These are phyloP conservation scores for Acanthosoma haemorrhoidale DNA, from an alignment of 2,888 invertebrate species.

Conservation along the genomic window DNA sequence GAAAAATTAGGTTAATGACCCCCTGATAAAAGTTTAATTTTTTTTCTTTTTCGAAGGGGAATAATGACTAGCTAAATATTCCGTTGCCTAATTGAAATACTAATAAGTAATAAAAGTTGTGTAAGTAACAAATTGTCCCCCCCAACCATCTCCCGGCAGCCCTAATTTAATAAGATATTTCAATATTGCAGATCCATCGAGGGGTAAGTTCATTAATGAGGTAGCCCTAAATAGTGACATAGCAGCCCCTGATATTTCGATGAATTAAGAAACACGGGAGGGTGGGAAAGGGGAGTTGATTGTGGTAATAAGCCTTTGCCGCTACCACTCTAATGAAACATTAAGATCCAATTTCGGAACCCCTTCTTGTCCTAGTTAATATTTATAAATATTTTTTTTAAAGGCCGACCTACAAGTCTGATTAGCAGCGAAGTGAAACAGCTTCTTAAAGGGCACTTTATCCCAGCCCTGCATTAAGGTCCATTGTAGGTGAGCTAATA, in stretches of 20 bases:
- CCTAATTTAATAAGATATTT: too few species aligned
- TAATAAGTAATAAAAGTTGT: not conserved
- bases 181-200: too few species aligned
- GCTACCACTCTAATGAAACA: constrained; percentile 34
- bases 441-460: not conserved
- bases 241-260: not conserved
- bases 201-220: too few species aligned
- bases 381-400: constrained; percentile 28
- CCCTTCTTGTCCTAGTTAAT: constrained; percentile 20
- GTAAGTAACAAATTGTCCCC: not conserved
- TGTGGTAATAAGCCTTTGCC: constrained; percentile 24
- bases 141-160: not conserved
- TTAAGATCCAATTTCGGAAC: constrained; percentile 37
- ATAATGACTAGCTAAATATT: too few species aligned
- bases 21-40: too few species aligned
- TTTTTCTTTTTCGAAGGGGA: too few species aligned
- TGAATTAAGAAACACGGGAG: not conserved
- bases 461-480: too few species aligned
- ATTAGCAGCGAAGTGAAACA: not conserved
- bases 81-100: not conserved
- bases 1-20: too few species aligned
- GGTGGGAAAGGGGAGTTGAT: constrained; percentile 6
- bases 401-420: not conserved
- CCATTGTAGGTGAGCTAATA: too few species aligned
- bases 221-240: too few species aligned